A percentile compares a stretch with the other conserved stretches of the same genome.
phyloP scores from a whole-genome alignment of 2,888 invertebrate species.

The Limnephilus auricula region DNA sequence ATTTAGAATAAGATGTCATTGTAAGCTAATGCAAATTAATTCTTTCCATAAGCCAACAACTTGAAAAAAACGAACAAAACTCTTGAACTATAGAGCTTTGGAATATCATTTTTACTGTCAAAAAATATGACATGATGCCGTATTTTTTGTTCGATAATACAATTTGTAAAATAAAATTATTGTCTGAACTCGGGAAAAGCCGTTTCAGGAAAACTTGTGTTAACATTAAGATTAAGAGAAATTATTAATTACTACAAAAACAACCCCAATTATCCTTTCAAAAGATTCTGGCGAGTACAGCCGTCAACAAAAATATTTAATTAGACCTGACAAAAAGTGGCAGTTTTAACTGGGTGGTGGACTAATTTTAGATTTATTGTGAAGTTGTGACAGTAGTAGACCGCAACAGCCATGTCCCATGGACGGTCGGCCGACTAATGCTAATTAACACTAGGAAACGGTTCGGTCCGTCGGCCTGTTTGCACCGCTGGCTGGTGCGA shows the following conservation, averaged over 20 bases:
- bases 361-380: constrained; percentile 14
- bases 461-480: constrained; percentile 14
- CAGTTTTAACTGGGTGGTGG: neutral
- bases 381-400: constrained; percentile 19
- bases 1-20: no score
- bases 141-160: neutral
- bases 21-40: no score
- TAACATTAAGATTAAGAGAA: neutral
- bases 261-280: neutral
- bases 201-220: neutral
- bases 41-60: no score
- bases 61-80: no score
- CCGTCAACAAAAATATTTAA: neutral
- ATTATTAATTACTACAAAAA: neutral
- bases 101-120: neutral
- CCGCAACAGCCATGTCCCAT: constrained; percentile 10
- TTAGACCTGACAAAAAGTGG: neutral
- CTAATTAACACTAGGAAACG: constrained; percentile 21
- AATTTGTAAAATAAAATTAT: no score
- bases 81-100: no score
- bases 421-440: constrained; percentile 11
- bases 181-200: neutral
- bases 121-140: neutral
- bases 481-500: neutral
- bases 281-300: neutral